Percentiles rank a stretch among this genome's conserved stretches.
Conservation (phyloP, 2,113 vertebrate species). For the Eurypyga helias region DNA sequence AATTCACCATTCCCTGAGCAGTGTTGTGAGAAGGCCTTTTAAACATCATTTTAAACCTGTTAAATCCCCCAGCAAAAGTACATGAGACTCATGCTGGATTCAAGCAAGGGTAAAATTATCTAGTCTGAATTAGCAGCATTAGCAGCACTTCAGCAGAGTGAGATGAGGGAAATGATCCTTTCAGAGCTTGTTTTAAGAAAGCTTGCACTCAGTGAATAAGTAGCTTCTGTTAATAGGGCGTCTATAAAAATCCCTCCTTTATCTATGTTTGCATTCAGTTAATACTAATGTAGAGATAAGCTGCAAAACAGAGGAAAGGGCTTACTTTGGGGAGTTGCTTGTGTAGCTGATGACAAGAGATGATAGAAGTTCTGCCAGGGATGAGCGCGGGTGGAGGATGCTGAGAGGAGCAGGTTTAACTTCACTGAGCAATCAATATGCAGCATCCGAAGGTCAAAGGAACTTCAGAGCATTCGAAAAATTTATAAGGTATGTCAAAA, state of each 20-base stretch:
- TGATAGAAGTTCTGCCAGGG: conserved; percentile 47
- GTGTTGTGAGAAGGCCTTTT: background rate
- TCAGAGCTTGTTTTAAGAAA: conserved; percentile 45
- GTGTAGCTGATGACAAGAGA: background rate
- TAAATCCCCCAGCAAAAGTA: background rate
- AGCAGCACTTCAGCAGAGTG: conserved; percentile 1
- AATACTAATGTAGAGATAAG: conserved; percentile 39
- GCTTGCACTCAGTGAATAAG: conserved; percentile 12
- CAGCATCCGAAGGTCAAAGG: background rate
- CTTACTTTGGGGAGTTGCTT: background rate
- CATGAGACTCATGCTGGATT: conserved; percentile 5
- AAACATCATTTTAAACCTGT: background rate
- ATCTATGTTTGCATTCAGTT: conserved; percentile 40
- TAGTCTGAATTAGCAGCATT: conserved; percentile 23
- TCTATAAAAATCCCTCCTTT: conserved; percentile 39
- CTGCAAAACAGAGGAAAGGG: background rate
- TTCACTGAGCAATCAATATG: background rate
- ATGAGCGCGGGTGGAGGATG: background rate
- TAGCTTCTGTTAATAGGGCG: conserved; percentile 14
- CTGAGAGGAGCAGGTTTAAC: conserved; percentile 29
- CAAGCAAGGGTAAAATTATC: background rate
- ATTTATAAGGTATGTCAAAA: conserved; percentile 4
- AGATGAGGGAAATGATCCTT: conserved; percentile 10
- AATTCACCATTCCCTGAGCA: background rate
- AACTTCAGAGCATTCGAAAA: background rate